Percentiles rank a stretch among this genome's conserved stretches.
phyloP scores from a whole-genome alignment of 2,888 invertebrate species.

The Gymnoscelis rufifasciata region DNA sequence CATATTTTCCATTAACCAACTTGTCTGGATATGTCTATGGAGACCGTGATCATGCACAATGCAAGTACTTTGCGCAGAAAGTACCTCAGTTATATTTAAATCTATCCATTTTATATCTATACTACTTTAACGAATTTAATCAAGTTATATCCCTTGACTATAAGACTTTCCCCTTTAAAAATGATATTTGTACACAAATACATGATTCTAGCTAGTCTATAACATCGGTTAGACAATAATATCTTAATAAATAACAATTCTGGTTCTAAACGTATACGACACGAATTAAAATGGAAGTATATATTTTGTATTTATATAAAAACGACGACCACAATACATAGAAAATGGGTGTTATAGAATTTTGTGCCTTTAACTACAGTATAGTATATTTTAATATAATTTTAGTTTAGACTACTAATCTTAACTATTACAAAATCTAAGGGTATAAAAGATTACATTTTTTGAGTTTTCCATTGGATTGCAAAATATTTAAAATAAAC shows the following conservation, averaged over 20 bases:
- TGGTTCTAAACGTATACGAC: constrained; percentile 59
- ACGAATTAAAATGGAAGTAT: constrained; percentile 52
- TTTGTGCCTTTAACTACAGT: constrained; percentile 60
- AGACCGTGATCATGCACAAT: too few relatives aligned
- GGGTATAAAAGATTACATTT: constrained; percentile 59
- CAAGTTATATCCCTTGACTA: too few relatives aligned
- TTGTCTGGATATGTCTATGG: too few relatives aligned
- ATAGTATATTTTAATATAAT: constrained; percentile 31
- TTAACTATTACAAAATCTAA: constrained; percentile 58
- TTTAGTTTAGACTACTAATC: constrained; percentile 38
- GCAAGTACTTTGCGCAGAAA: too few relatives aligned
- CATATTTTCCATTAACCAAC: too few relatives aligned
- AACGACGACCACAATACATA: constrained; percentile 53
- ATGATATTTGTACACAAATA: constrained; percentile 55
- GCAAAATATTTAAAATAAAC: constrained; percentile 10
- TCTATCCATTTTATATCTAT: too few relatives aligned
- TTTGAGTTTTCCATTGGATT: constrained; percentile 21
- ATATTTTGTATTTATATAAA: constrained; percentile 39
- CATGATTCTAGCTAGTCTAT: constrained; percentile 51
- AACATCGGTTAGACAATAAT: constrained; percentile 30
- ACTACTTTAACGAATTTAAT: too few relatives aligned
- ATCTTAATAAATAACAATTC: constrained; percentile 34
- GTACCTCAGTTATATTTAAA: too few relatives aligned
- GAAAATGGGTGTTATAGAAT: constrained; percentile 56
- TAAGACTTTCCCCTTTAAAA: constrained; percentile 51